Evolutionary conservation across 2,113 vertebrate species (phyloP).

Genomic region (Eulemur rufifrons): DNA sequence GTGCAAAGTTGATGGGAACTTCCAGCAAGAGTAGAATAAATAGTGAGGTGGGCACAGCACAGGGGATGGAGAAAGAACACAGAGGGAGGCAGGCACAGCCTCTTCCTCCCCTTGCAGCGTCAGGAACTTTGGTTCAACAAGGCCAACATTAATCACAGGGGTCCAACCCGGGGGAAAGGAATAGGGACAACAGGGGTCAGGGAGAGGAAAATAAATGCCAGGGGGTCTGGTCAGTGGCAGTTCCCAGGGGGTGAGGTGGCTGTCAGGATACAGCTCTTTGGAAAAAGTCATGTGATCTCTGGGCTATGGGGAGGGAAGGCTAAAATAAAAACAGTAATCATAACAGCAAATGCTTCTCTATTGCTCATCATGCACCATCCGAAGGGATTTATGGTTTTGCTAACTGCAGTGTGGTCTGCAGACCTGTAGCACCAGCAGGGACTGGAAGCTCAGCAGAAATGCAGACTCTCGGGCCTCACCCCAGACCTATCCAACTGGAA

Average conservation of each 20-base stretch:
- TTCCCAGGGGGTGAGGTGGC: neutral
- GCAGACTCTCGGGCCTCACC: neutral
- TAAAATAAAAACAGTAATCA: neutral
- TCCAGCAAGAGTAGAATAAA: neutral
- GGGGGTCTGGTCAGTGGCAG: neutral
- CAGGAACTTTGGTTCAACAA: neutral
- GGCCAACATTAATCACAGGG: neutral
- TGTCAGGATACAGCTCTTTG: neutral
- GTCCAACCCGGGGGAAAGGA: neutral
- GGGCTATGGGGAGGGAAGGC: neutral
- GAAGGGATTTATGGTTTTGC: neutral
- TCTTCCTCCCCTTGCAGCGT: neutral
- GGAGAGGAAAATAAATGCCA: neutral
- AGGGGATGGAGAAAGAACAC: too few relatives aligned
- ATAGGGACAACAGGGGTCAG: too few relatives aligned
- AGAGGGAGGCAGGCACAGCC: too few relatives aligned
- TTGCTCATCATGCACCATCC: too few relatives aligned
- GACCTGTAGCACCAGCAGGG: too few relatives aligned
- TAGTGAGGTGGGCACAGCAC: rapidly evolving
- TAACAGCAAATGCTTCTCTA: neutral
- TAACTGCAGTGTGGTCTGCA: neutral
- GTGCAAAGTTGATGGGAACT: neutral
- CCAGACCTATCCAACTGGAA: neutral
- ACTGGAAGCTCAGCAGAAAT: neutral
- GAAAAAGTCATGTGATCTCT: neutral